phyloP scores from a whole-genome alignment of 2,888 invertebrate species.

The Adineta ricciae region DNA sequence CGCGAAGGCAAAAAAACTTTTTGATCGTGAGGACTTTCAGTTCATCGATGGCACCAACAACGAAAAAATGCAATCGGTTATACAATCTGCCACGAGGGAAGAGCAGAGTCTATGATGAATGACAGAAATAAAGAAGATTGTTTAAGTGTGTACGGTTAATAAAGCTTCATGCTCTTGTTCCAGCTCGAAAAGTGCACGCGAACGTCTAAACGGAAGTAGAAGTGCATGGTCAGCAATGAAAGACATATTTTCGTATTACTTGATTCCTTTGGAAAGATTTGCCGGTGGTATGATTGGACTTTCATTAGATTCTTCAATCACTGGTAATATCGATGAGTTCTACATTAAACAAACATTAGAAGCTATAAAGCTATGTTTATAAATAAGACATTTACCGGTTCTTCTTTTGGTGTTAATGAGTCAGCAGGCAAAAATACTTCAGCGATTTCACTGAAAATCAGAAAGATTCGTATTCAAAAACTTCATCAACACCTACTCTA shows the following conservation, averaged over 20 bases:
- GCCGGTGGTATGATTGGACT: background rate
- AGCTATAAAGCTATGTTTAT: background rate
- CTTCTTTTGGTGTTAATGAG: background rate
- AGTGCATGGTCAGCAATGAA: background rate
- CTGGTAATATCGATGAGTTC: background rate
- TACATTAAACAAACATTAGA: too few relatives aligned
- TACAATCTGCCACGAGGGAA: background rate
- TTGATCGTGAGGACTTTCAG: too few relatives aligned
- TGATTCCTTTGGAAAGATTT: background rate
- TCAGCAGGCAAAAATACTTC: background rate
- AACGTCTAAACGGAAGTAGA: background rate
- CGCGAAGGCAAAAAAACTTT: too few relatives aligned
- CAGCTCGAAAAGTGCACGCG: background rate
- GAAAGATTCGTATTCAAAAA: background rate
- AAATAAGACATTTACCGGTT: background rate
- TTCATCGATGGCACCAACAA: too few relatives aligned
- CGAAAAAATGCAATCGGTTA: background rate
- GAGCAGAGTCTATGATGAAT: background rate
- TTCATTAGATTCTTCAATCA: background rate
- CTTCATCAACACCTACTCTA: background rate
- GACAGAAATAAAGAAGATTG: background rate
- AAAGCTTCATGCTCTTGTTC: background rate
- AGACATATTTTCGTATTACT: background rate
- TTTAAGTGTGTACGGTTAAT: background rate
- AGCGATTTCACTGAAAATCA: background rate